These are phyloP conservation scores for Pseudochaenichthys georgianus DNA, from an alignment of 2,797 vertebrate species.

Conservation along the genomic window DNA sequence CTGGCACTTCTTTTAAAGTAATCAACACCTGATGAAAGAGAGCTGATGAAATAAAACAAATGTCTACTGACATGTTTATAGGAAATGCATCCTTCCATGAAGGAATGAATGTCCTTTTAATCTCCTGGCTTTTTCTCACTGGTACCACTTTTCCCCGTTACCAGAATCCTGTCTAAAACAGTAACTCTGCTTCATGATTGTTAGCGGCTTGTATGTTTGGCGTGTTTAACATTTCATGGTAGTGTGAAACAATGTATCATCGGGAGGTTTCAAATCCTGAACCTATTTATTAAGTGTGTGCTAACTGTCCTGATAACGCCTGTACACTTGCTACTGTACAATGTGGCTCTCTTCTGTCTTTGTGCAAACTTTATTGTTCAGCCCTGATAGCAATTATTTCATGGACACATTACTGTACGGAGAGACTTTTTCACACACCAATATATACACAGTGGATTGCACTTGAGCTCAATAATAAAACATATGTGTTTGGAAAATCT, in stretches of 20 bases:
- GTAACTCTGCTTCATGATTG: neutral
- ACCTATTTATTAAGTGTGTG: neutral
- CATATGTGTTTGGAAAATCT: constrained; percentile 40
- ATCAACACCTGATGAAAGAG: constrained; percentile 9
- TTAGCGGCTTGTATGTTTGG: neutral
- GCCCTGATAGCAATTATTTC: constrained; percentile 46
- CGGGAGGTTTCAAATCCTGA: neutral
- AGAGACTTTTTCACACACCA: constrained; percentile 20
- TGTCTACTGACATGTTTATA: constrained; percentile 25
- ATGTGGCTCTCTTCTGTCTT: constrained; percentile 22
- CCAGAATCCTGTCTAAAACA: neutral
- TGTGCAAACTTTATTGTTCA: constrained; percentile 28
- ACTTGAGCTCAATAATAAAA: constrained; percentile 46
- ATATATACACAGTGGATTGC: constrained; percentile 28
- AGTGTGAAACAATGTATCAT: neutral
- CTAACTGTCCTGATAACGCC: neutral
- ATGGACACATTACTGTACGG: constrained; percentile 19
- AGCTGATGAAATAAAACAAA: constrained; percentile 17
- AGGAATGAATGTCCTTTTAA: constrained; percentile 30
- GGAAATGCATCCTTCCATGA: constrained; percentile 21
- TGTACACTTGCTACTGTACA: neutral
- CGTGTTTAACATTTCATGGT: neutral
- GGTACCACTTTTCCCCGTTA: neutral
- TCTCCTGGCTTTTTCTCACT: constrained; percentile 14
- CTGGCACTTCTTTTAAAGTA: neutral